These are phyloP conservation scores for Papilio glaucus DNA, from an alignment of 1,140 invertebrate species.

Conservation along the genomic window DNA sequence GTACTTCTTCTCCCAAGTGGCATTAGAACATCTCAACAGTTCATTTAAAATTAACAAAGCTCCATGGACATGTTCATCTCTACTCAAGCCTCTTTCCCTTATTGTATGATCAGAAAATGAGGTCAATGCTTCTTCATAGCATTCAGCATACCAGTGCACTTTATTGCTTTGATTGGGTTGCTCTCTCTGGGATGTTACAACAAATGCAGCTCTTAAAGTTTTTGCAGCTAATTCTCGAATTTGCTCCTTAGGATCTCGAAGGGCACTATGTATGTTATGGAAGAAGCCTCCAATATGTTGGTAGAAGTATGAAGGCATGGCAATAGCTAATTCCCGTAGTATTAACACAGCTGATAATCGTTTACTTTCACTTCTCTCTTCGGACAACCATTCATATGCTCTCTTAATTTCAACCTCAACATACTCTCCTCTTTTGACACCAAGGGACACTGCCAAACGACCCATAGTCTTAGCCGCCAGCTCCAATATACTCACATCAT, in stretches of 20 bases:
- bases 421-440: conserved; percentile 96
- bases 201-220: conserved; percentile 95
- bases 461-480: conserved; percentile 97
- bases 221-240: conserved; percentile 96
- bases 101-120: conserved; percentile 90
- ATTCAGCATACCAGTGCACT: conserved; percentile 95
- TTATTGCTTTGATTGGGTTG: conserved; percentile 94
- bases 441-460: conserved; percentile 93
- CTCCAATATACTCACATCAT: conserved; percentile 95
- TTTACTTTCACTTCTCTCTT: conserved; percentile 94
- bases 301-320: conserved; percentile 98
- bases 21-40: conserved; percentile 95
- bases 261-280: conserved; percentile 96
- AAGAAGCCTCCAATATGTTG: conserved; percentile 98
- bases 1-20: conserved; percentile 93
- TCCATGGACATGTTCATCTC: conserved; percentile 96
- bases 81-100: conserved; percentile 90
- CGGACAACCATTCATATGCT: conserved; percentile 95
- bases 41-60: conserved; percentile 97
- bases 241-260: conserved; percentile 94
- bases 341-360: conserved; percentile 96
- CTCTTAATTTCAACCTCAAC: conserved; percentile 97
- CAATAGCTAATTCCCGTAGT: conserved; percentile 96
- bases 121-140: conserved; percentile 93
- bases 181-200: conserved; percentile 97